Evolutionary conservation across 2,888 invertebrate genomes (phyloP).

Genomic region (Papilio demoleus): DNA sequence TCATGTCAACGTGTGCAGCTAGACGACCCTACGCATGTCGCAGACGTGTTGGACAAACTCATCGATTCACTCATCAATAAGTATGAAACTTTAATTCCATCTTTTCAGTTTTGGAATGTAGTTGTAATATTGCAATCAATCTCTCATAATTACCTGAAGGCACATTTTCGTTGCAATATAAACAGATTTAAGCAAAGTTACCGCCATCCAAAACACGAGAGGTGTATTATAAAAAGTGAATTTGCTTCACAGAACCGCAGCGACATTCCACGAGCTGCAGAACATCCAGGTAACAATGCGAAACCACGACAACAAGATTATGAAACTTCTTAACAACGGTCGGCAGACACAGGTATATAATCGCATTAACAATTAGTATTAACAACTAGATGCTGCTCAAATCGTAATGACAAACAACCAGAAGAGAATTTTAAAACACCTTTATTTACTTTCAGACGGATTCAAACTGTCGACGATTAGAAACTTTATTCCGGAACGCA

Average conservation of each 20-base stretch:
- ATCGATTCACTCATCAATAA: constrained; percentile 85
- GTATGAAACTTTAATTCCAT: constrained; percentile 63
- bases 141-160: not conserved
- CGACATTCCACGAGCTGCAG: constrained; percentile 82
- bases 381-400: not conserved
- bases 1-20: constrained; percentile 86
- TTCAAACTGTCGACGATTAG: constrained; percentile 68
- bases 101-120: not conserved
- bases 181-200: too few species aligned
- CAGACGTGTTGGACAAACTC: constrained; percentile 85
- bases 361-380: not conserved
- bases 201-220: not conserved
- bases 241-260: constrained; percentile 76
- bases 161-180: not conserved
- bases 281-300: constrained; percentile 80
- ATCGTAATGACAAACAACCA: not conserved
- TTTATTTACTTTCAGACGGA: constrained; percentile 59
- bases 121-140: not conserved
- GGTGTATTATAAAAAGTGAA: not conserved
- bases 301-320: constrained; percentile 70
- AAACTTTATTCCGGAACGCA: constrained; percentile 69
- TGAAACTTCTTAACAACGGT: constrained; percentile 65
- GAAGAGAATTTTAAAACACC: not conserved
- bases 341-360: constrained; percentile 64
- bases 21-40: constrained; percentile 85